A percentile compares a stretch with the other conserved stretches of the same genome.
phyloP scores from a whole-genome alignment of 2,888 invertebrate genomes.

The Strigamia maritima region DNA sequence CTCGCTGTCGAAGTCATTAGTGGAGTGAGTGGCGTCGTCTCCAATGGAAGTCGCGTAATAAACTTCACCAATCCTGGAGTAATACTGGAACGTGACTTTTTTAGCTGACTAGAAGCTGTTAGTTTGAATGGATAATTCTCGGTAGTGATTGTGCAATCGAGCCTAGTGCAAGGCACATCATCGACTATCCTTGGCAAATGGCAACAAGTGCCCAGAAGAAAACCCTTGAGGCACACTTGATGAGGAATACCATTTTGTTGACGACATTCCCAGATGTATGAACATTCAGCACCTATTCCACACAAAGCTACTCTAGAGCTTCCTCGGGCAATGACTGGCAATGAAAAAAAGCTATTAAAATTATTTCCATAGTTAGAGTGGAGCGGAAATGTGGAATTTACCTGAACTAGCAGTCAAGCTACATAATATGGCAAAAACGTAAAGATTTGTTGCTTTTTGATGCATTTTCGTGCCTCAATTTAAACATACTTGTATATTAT shows the following conservation, averaged over 20 bases:
- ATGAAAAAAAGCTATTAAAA: neutral
- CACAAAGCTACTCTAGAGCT: constrained; percentile 8
- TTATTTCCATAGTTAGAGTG: too few relatives aligned
- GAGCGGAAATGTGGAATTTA: neutral
- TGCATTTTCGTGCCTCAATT: neutral
- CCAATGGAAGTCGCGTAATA: neutral
- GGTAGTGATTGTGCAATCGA: neutral
- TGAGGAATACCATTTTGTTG: constrained; percentile 77
- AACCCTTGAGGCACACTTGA: constrained; percentile 87
- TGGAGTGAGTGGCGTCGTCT: neutral
- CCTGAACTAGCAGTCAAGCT: neutral
- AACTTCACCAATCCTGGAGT: neutral
- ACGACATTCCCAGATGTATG: constrained; percentile 88
- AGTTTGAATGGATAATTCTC: neutral
- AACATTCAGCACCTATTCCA: constrained; percentile 72
- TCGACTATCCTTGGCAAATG: neutral
- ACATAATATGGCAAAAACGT: neutral
- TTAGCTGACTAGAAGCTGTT: neutral
- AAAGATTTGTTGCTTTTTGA: neutral
- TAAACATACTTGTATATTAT: too few relatives aligned
- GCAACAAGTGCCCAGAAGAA: constrained; percentile 85
- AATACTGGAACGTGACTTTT: neutral
- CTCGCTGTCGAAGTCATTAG: neutral
- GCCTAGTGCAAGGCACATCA: too few relatives aligned
- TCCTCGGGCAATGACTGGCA: neutral